Evolutionary conservation across 2,888 invertebrate species (phyloP), one percentile per base, ranked within the genome.

Genomic region (Laothoe populi): DNA sequence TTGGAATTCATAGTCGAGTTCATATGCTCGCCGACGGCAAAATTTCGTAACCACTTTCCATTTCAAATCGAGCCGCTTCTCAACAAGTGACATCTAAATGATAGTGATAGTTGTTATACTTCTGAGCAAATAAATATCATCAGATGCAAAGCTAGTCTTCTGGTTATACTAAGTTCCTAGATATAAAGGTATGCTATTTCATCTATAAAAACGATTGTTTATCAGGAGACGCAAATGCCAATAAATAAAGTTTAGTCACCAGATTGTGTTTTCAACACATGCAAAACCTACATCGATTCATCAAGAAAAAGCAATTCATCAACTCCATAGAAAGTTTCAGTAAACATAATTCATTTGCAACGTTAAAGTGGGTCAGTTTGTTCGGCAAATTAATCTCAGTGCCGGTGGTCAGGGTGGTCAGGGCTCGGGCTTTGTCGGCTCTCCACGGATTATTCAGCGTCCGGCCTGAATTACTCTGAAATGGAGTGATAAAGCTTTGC

Each of bases 341-440:
- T n/a, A 60, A 38, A 57, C 21, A 62, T 62, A 44, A 53, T 44
- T 57, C 35, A 59, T 59, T 60, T 57, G 42, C 21, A 65, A 59
- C 68, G 66, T 67, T 70, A 70, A 71, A 69, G 68, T 70, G 63
- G 65, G 68, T 65, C 72, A 66, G 72, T 68, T 67, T 68, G 66
- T 68, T 65, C 67, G 67, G 65, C 67, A 66, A 65, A 69, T 69
- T 73, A 73, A 73, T 70, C 70, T 66, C 59, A 61, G 31, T 63
- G 66, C 59, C 59, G 61, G 53, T 65, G 66, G 66, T 61, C 42
- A 59, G 62, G 62, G 59, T 66, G 66, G 66, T 62, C 46, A 59
- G 62, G 59, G 67, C 68, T 66, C 53, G 65, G 66, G 74, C 68
- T 72, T 74, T 71, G 67, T 68, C 57, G 59, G 65, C 66, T 65